Evolutionary conservation across 2,797 vertebrate species (phyloP).

Genomic region (Eremophila alpestris): DNA sequence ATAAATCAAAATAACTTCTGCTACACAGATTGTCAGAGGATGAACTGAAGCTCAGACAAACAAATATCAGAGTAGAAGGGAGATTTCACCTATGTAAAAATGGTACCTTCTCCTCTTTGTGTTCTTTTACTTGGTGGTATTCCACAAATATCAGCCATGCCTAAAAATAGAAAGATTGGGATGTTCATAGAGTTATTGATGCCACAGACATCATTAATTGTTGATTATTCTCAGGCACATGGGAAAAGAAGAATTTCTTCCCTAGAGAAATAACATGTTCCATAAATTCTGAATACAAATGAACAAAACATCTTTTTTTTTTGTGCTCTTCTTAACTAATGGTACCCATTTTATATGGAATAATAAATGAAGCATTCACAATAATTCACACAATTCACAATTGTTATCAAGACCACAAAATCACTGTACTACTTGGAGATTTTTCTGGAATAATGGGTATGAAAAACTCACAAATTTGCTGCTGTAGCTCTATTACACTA

Average conservation of each 20-base stretch:
- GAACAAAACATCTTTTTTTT: not conserved
- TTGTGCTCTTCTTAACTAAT: not conserved
- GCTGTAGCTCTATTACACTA: not conserved
- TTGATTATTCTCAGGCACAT: not conserved
- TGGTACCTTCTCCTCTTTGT: not conserved
- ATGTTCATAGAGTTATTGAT: not conserved
- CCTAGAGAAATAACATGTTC: not conserved
- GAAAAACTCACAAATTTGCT: not conserved
- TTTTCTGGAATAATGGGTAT: not conserved
- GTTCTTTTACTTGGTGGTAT: not conserved
- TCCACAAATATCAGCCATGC: not conserved
- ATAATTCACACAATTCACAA: not conserved
- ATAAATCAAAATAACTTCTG: not conserved
- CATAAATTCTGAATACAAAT: not conserved
- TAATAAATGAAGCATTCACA: not conserved
- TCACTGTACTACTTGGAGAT: not conserved
- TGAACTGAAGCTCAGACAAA: not conserved
- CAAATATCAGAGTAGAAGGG: not conserved
- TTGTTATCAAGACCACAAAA: not conserved
- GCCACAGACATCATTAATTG: not conserved
- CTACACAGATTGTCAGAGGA: not conserved
- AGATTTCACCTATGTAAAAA: not conserved
- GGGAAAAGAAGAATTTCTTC: not conserved
- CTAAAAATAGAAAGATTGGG: not conserved
- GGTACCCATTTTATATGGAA: not conserved